Percentiles rank a stretch among this genome's conserved stretches.
Conservation (phyloP, 2,888 invertebrate species). For the Elegia similella region DNA sequence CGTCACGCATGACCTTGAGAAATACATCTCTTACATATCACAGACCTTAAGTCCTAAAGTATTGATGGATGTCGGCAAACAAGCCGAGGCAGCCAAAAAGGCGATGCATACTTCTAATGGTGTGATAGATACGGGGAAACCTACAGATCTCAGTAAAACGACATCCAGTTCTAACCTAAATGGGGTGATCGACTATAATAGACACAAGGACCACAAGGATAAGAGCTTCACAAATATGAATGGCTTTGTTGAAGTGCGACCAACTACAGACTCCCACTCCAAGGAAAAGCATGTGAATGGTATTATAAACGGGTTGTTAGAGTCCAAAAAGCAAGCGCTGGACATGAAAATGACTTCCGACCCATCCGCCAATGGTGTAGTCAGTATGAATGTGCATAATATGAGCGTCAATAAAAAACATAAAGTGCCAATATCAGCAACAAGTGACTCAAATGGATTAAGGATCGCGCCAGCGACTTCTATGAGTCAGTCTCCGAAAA, state of each 20-base stretch:
- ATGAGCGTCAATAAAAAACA: slow-evolving; percentile 38
- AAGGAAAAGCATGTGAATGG: slow-evolving; percentile 50
- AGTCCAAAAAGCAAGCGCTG: slow-evolving; percentile 50
- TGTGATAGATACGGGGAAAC: slow-evolving; percentile 38
- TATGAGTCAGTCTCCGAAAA: slow-evolving; percentile 50
- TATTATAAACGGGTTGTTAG: slow-evolving; percentile 53
- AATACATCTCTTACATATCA: slow-evolving; percentile 75
- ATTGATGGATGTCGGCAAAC: slow-evolving; percentile 66
- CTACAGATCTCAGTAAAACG: slow-evolving; percentile 50
- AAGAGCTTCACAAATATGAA: slow-evolving; percentile 56
- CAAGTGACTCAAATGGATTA: slow-evolving; percentile 45
- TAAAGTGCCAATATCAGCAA: slow-evolving; percentile 58
- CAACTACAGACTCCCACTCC: slow-evolving; percentile 46
- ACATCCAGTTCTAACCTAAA: slow-evolving; percentile 41
- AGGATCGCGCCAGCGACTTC: slow-evolving; percentile 55
- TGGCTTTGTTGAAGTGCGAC: slow-evolving; percentile 63
- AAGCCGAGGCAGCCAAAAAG: slow-evolving; percentile 47
- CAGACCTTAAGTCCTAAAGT: slow-evolving; percentile 75
- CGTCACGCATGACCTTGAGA: slow-evolving; percentile 71
- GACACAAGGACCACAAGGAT: slow-evolving; percentile 52
- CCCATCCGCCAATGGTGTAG: slow-evolving; percentile 64
- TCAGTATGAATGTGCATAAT: slow-evolving; percentile 40
- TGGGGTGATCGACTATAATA: slow-evolving; percentile 53
- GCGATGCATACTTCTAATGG: slow-evolving; percentile 39
- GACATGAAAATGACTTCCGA: slow-evolving; percentile 46